Evolutionary conservation across 2,888 invertebrate genomes (phyloP).

Genomic region (Troglohyphantes excavatus): DNA sequence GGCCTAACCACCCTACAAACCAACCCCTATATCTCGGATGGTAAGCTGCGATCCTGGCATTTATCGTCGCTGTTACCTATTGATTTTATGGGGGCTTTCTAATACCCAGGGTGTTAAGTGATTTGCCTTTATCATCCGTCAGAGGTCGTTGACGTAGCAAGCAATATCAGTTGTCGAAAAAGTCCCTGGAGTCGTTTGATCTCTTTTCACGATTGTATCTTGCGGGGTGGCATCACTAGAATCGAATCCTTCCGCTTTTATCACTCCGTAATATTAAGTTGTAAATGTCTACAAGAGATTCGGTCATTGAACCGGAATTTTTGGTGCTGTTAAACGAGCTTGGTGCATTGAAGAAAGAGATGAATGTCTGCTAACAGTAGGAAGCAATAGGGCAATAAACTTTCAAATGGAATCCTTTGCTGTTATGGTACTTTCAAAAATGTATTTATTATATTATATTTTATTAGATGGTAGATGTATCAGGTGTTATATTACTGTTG

Average conservation of each 20-base stretch:
- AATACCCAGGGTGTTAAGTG: slow-evolving; percentile 22
- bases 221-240: background rate
- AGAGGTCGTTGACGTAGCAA: slow-evolving; percentile 23
- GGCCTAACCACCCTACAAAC: background rate
- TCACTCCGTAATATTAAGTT: slow-evolving; percentile 1
- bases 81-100: slow-evolving; percentile 10
- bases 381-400: slow-evolving; percentile 5
- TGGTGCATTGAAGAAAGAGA: background rate
- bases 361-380: background rate
- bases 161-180: slow-evolving; percentile 26
- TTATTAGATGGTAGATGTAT: too few relatives aligned
- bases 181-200: slow-evolving; percentile 29
- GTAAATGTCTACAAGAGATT: slow-evolving; percentile 3
- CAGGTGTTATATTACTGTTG: too few relatives aligned
- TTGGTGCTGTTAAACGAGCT: background rate
- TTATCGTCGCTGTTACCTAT: slow-evolving; percentile 16
- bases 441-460: too few relatives aligned
- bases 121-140: slow-evolving; percentile 21
- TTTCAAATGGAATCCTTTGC: background rate
- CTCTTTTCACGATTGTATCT: slow-evolving; percentile 21
- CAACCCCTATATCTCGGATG: background rate
- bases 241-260: background rate
- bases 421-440: too few relatives aligned
- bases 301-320: background rate
- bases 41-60: background rate